Conservation (phyloP, 2,797 vertebrate species). For the Scolopax bukidnonensis region DNA sequence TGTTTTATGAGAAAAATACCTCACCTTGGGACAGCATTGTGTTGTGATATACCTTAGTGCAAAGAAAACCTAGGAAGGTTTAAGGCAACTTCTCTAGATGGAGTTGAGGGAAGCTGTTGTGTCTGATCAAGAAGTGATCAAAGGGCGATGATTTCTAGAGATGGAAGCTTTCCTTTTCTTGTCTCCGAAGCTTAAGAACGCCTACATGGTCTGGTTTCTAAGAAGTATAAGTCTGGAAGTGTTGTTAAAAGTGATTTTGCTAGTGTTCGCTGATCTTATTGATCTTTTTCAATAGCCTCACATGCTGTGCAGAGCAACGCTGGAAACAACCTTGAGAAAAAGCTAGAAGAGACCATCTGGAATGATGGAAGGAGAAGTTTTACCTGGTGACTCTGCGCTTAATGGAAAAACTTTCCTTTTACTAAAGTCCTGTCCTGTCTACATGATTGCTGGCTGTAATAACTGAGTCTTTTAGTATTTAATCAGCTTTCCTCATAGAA, state of each 20-base stretch:
- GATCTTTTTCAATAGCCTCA: constrained; percentile 19
- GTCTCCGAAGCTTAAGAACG: background rate
- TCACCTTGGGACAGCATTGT: background rate
- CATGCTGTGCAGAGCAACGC: background rate
- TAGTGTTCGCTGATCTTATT: constrained; percentile 15
- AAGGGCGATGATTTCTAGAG: constrained; percentile 25
- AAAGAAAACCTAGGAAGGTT: background rate
- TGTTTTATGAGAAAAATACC: background rate
- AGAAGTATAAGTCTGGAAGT: constrained; percentile 32
- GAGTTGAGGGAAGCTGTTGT: background rate
- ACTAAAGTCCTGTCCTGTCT: background rate
- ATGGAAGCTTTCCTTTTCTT: background rate
- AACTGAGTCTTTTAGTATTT: background rate
- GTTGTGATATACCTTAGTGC: background rate
- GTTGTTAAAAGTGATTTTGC: constrained; percentile 49
- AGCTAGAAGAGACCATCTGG: background rate
- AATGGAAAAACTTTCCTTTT: background rate
- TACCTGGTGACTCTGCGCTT: background rate
- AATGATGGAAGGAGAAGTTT: background rate
- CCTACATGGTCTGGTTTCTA: background rate
- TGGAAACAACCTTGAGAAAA: background rate
- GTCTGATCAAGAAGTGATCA: constrained; percentile 27
- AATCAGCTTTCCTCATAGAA: background rate
- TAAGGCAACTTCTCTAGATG: background rate
- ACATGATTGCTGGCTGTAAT: background rate